Conservation (phyloP, 2,888 invertebrate species). For the Ellobium chinense region DNA sequence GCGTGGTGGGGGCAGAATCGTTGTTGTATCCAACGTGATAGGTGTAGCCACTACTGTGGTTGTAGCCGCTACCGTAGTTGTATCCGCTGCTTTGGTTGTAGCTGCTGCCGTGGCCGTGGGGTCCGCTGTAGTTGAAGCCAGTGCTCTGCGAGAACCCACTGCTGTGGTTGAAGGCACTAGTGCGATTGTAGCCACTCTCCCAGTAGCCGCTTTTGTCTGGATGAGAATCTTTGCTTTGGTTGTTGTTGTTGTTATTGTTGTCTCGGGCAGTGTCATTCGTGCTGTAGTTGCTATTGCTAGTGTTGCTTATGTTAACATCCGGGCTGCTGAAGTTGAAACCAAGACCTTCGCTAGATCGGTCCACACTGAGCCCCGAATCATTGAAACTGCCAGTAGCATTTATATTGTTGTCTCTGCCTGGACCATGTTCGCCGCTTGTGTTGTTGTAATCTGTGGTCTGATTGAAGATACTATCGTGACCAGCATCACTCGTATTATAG, state of each 20-base stretch:
- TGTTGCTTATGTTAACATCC: not conserved
- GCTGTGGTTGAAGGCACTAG: not conserved
- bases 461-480: no score
- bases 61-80: not conserved
- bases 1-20: not conserved
- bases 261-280: not conserved
- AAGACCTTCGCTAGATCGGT: no score
- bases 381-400: not conserved
- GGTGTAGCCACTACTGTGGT: not conserved
- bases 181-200: not conserved
- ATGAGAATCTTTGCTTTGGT: not conserved
- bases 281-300: not conserved
- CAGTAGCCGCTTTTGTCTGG: not conserved
- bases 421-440: not conserved
- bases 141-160: no score
- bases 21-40: not conserved
- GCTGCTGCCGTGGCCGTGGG: not conserved
- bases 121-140: no score
- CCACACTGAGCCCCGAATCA: not conserved
- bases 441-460: not conserved
- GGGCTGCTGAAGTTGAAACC: not conserved
- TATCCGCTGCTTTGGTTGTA: not conserved
- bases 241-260: not conserved
- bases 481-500: not conserved
- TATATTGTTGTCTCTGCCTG: not conserved